phyloP scores from a whole-genome alignment of 1,140 invertebrate species.

The Drosophila paulistorum region DNA sequence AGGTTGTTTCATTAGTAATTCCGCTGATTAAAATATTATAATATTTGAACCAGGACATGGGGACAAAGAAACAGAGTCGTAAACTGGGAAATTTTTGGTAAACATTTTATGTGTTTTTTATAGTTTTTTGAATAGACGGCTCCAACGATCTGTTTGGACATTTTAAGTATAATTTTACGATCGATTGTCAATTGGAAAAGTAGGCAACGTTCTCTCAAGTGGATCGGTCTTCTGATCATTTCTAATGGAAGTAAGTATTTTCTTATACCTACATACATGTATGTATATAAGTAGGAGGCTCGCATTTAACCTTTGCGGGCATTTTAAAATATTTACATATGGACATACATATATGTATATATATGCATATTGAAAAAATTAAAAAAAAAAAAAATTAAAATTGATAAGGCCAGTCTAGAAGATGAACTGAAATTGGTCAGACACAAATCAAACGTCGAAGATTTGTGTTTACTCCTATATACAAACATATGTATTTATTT shows the following conservation, averaged over 20 bases:
- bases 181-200: constrained; percentile 40
- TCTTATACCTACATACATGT: constrained; percentile 4
- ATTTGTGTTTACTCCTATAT: constrained; percentile 45
- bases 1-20: constrained; percentile 31
- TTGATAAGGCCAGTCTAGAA: constrained; percentile 50
- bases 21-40: constrained; percentile 71
- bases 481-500: background rate
- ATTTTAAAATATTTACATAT: constrained; percentile 37
- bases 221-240: constrained; percentile 34
- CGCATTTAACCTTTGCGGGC: constrained; percentile 67
- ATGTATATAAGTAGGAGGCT: constrained; percentile 18
- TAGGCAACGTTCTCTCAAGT: constrained; percentile 53
- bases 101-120: constrained; percentile 68
- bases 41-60: constrained; percentile 67
- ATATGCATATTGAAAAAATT: constrained; percentile 6
- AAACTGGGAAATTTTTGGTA: constrained; percentile 35
- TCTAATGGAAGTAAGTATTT: background rate
- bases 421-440: constrained; percentile 33
- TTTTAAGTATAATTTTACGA: constrained; percentile 72
- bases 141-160: constrained; percentile 78
- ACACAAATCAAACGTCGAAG: constrained; percentile 34
- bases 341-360: no score
- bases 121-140: constrained; percentile 75
- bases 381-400: constrained; percentile 36
- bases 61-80: constrained; percentile 49